Percentiles rank a stretch among this genome's conserved stretches.
phyloP scores from a whole-genome alignment of 1,140 invertebrate genomes.

The Aphelenchoides avenae region DNA sequence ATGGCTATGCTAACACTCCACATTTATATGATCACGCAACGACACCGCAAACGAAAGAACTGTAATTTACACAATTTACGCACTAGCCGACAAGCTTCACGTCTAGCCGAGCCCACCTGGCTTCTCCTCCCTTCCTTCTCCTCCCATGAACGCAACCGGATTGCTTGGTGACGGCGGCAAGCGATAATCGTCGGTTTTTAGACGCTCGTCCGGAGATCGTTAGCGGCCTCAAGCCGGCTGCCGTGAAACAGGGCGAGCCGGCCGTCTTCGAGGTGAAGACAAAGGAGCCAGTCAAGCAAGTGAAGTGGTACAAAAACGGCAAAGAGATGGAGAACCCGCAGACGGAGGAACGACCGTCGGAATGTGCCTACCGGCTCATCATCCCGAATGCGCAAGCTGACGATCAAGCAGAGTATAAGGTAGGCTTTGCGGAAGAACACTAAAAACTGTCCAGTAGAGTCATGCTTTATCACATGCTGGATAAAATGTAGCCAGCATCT shows the following conservation, averaged over 20 bases:
- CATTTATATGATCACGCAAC: too few relatives aligned
- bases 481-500: background rate
- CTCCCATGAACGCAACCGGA: too few relatives aligned
- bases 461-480: background rate
- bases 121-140: too few relatives aligned
- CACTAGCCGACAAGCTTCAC: too few relatives aligned
- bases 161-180: conserved; percentile 7
- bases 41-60: too few relatives aligned
- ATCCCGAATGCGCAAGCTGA: conserved; percentile 60
- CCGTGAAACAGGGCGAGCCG: conserved; percentile 71
- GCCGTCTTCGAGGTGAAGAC: conserved; percentile 73
- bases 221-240: conserved; percentile 67
- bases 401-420: conserved; percentile 62
- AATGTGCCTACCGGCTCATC: conserved; percentile 58
- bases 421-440: conserved; percentile 13
- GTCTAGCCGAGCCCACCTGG: too few relatives aligned
- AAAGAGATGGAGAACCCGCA: conserved; percentile 68
- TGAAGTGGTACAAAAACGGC: conserved; percentile 76
- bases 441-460: conserved; percentile 1
- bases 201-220: conserved; percentile 64
- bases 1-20: too few relatives aligned
- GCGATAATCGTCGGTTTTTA: conserved; percentile 20
- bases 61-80: too few relatives aligned
- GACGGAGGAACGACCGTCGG: conserved; percentile 54
- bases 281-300: conserved; percentile 76